Evolutionary conservation across 2,797 vertebrate species (phyloP).

Genomic region (Rhyacichthys aspro): DNA sequence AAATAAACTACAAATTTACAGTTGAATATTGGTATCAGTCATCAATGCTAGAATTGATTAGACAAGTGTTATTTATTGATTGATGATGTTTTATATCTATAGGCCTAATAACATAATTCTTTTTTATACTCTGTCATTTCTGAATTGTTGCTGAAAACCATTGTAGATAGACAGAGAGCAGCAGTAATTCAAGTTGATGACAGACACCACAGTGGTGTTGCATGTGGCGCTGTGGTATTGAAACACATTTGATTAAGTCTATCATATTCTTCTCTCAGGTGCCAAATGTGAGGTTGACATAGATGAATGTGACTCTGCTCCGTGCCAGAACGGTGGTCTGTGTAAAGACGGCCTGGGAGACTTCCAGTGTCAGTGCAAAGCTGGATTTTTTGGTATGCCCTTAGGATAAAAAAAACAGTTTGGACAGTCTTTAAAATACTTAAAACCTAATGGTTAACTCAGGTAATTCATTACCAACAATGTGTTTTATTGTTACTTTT

Average conservation of each 20-base stretch:
- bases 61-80: no score
- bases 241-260: slow-evolving; percentile 3
- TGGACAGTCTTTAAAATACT: no score
- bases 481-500: no score
- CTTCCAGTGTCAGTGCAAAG: slow-evolving; percentile 90
- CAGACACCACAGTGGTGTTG: not conserved
- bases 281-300: slow-evolving; percentile 95
- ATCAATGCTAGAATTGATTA: no score
- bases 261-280: slow-evolving; percentile 75
- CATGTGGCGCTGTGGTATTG: not conserved
- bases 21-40: no score
- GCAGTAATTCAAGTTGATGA: not conserved
- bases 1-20: no score
- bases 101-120: no score
- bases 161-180: not conserved
- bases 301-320: slow-evolving; percentile 90
- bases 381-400: slow-evolving; percentile 87
- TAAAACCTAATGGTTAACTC: no score
- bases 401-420: not conserved
- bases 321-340: slow-evolving; percentile 88
- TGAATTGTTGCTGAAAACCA: not conserved
- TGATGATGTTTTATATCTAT: no score
- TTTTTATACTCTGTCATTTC: not conserved
- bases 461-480: no score
- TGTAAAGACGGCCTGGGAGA: slow-evolving; percentile 88